phyloP scores from a whole-genome alignment of 2,113 vertebrate species.

The Cisticola juncidis region DNA sequence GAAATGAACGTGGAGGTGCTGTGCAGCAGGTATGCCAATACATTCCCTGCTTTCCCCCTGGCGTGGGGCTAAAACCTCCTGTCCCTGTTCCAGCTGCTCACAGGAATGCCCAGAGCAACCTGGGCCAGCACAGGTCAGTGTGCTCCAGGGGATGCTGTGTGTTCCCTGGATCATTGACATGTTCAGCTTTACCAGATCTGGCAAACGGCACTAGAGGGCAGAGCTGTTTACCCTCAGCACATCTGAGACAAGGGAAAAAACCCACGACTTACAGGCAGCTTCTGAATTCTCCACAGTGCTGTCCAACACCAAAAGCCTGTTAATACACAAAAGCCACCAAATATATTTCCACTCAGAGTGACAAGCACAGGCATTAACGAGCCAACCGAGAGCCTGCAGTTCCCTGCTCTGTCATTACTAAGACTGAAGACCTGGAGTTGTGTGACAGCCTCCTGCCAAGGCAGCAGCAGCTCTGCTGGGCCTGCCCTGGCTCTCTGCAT shows the following conservation, averaged over 20 bases:
- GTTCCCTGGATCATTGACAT: rapidly evolving
- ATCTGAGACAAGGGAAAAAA: background rate
- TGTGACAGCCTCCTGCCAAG: background rate
- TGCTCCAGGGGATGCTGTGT: background rate
- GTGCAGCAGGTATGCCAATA: background rate
- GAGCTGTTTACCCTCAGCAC: background rate
- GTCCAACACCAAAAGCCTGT: background rate
- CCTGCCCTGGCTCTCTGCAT: background rate
- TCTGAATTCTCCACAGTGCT: background rate
- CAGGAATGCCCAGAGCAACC: background rate
- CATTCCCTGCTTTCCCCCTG: background rate
- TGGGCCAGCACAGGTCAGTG: background rate
- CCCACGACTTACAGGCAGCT: background rate
- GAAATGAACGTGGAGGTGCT: background rate
- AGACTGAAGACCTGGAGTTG: background rate
- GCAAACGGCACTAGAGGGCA: constrained; percentile 44
- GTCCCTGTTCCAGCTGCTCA: background rate
- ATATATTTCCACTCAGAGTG: background rate
- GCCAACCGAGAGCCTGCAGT: background rate
- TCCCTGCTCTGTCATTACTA: background rate
- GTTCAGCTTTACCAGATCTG: background rate
- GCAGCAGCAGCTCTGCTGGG: background rate
- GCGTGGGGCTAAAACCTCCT: background rate
- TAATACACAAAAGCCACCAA: background rate
- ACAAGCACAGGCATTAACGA: background rate